A percentile compares a stretch with the other conserved stretches of the same genome.
Conservation (phyloP, 2,797 vertebrate genomes). For the Rhabdophis nuchalis region DNA sequence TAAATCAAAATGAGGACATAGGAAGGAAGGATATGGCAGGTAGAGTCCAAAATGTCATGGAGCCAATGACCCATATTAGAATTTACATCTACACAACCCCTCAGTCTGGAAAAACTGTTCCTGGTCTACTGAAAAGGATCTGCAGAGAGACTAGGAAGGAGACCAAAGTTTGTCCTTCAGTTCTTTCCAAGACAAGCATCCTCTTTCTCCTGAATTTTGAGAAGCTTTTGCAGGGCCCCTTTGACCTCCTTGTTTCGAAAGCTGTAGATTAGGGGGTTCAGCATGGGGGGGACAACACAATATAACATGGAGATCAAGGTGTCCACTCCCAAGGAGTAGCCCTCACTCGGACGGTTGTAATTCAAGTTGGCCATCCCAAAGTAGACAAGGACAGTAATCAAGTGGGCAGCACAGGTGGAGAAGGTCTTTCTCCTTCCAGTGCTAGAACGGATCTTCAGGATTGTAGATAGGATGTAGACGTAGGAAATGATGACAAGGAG, state of each 20-base stretch:
- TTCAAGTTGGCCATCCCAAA: background rate
- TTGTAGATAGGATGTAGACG: slow-evolving; percentile 36
- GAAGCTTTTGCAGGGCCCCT: slow-evolving; percentile 7
- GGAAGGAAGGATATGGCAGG: background rate
- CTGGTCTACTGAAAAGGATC: background rate
- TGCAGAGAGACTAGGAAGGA: background rate
- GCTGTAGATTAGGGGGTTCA: slow-evolving; percentile 68
- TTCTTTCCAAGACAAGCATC: accelerated
- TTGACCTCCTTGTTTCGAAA: slow-evolving; percentile 56
- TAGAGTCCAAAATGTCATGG: background rate
- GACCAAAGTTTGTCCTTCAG: background rate
- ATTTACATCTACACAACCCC: background rate
- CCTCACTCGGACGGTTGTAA: slow-evolving; percentile 13
- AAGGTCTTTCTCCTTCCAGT: slow-evolving; percentile 46
- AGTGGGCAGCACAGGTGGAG: slow-evolving; percentile 59
- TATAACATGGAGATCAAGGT: slow-evolving; percentile 26
- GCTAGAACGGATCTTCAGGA: slow-evolving; percentile 23
- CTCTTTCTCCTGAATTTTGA: background rate
- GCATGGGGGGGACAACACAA: slow-evolving; percentile 50
- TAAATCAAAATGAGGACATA: background rate
- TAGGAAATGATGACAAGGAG: slow-evolving; percentile 49
- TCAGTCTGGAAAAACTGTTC: background rate
- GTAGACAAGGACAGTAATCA: slow-evolving; percentile 15
- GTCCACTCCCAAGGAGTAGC: background rate
- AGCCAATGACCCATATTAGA: background rate